Conservation (phyloP, 1,140 invertebrate genomes). For the Agrypnia vestita region DNA sequence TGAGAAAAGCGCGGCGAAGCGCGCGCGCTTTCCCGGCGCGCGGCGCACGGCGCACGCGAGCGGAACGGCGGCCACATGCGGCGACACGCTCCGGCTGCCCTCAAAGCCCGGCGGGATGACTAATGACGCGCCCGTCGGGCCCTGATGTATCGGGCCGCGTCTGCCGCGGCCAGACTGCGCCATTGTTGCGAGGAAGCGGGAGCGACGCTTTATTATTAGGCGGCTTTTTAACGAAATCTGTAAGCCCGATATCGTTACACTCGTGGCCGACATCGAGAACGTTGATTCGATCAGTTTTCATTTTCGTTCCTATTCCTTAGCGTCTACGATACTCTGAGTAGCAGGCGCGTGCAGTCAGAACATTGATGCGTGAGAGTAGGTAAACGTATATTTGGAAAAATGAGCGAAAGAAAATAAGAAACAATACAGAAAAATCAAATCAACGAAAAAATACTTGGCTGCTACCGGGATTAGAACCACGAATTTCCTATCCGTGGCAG, state of each 20-base stretch:
- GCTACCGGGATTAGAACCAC: no score
- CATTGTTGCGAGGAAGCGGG: background rate
- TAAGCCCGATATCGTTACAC: background rate
- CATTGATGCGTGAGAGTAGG: no score
- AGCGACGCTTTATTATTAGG: background rate
- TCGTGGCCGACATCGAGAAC: no score
- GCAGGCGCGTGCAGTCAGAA: no score
- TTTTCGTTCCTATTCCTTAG: no score
- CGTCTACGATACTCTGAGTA: no score
- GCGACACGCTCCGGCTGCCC: slow-evolving; percentile 31
- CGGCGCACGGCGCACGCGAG: slow-evolving; percentile 12
- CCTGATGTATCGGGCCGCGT: background rate
- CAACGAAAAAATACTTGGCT: no score
- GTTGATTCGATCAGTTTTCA: no score
- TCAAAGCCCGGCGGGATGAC: slow-evolving; percentile 23
- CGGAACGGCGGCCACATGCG: slow-evolving; percentile 35
- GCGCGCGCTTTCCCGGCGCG: slow-evolving; percentile 3
- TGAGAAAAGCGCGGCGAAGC: background rate
- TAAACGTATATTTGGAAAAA: no score
- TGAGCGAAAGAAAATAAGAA: no score
- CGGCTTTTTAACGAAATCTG: background rate
- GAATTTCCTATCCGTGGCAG: no score
- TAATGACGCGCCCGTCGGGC: slow-evolving; percentile 5
- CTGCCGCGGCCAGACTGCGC: background rate
- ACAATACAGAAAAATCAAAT: no score